Base-by-base conservation (phyloP, 2,888 invertebrate genomes). In the Pammene aurita region DNA sequence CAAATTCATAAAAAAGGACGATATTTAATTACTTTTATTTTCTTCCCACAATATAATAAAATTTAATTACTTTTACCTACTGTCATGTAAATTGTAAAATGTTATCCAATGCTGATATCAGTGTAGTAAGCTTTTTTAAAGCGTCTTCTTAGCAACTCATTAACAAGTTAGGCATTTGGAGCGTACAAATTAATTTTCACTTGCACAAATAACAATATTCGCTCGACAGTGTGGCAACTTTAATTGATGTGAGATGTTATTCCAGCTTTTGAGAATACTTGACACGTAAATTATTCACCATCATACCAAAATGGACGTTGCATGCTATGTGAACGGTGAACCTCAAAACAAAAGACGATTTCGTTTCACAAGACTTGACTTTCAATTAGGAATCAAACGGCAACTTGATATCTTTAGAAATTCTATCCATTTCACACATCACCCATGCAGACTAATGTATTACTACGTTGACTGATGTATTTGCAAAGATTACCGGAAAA, bases 301-400 rank as follows among this genome's bases (percentile, higher is more conserved):
- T 67, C 55, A 69, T 50, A 72, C 72, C 71, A 74, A 75, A 75
- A 67, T 74, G 73, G 67, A 55, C 44, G 75, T 73, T 74, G 76
- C 76, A 74, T 79, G 75, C 72, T 74, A 79, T 80, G 82, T 77
- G 83, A 84, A 83, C 79, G 80, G 82, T 77, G 83, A 84, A 83
- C 79, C 74, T 75, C 44, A 64, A 78, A 83, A 85, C 81, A 84
- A 85, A 81, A 81, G 79, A 71, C 67, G 73, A 78, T 76, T 76
- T 74, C 77, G 77, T 78, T 77, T 74, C 74, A 73, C 76, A 72
- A 77, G 67, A 68, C 60, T 54, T 61, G 60, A 60, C 57, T 67
- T 68, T 61, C 62, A 71, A 71, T 71, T 71, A 71, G 65, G 65
- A 68, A 65, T 60, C 61, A 62, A 56, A 61, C 57, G 46, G 26